Base-by-base conservation (phyloP, 2,797 vertebrate species). In the Mus minutoides region DNA sequence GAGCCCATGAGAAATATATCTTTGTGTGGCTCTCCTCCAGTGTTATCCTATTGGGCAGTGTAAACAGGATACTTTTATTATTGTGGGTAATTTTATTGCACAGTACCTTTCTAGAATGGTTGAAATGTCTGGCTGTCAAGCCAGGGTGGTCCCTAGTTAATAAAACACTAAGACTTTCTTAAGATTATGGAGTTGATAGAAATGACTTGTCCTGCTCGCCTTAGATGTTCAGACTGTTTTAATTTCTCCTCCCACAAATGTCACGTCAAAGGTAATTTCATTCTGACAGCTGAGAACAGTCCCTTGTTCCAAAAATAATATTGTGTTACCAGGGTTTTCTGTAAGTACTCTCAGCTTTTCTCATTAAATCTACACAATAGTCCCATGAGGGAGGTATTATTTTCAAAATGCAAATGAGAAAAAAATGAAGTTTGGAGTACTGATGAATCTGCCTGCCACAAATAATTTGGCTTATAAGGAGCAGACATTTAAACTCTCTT, bases 1-100 rank as follows among this genome's bases (percentile, higher is more conserved):
- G 99, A 85, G 98, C 98, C 10, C 71, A 75, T 97, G 99, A 99
- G 95, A 99, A 99, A 97, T 99, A 99, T 98, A 99, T 99, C 76
- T 99, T 99, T 98, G 99, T 71, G 69, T 71, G 69, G n/a, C 34
- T 37, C 17, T 71, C n/a, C 17, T 71, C n/a, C 8, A 3, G 67
- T 71, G 21, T 87, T 77, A 12, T 64, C 17, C 26, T 37, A 17
- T 13, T 88, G n/a, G 73, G 49, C 29, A 80, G 5, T n/a, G 34
- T 12, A 80, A 69, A 56, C 56, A 67, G 19, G 69, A 26, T 1
- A 37, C 46, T 79, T 79, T 58, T 56, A 60, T 76, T 11, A 64
- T 19, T 84, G 29, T 56, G 6, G 49, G 71, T 60, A 87, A 31
- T 64, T 86, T 80, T 58, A 73, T 60, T 78, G 37, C 12, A 60